Evolutionary conservation across 2,797 vertebrate species (phyloP), one percentile per base, ranked within the genome.

Genomic region (Luscinia megarhynchos): DNA sequence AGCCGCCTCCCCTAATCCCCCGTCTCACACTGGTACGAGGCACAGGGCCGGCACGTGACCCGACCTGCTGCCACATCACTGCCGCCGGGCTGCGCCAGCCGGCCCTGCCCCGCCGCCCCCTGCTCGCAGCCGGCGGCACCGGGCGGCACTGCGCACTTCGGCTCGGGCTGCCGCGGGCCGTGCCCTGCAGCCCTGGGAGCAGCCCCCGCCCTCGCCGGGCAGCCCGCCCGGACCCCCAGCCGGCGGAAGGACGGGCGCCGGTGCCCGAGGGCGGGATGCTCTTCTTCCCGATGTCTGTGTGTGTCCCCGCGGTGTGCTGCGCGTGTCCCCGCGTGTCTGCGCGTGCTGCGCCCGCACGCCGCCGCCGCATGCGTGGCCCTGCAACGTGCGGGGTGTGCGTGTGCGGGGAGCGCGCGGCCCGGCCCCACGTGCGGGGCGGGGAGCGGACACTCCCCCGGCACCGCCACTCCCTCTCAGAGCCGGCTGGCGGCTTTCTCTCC

Each of bases 1-100:
- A 79, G 89, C 94, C 96, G 93, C 95, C 95, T 95, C n/a, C 96
- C 91, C 95, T 95, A 97, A 97, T 96, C n/a, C n/a, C 97, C 96
- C 58, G 90, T 94, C 96, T 97, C 96, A 45, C 89, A 66, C 94
- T 93, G 97, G 95, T 89, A 96, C 97, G 82, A 92, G n/a, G 96
- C 94, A 95, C 94, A 95, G 62, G 94, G 94, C 91, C 68, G 43
- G 68, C 94, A 95, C 94, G 94, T 93, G 94, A 91, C 84, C 81
- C 76, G 93, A 90, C 87, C 93, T 90, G 87, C 83, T 90, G 93
- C 90, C 93, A 94, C 90, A 87, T 87, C 87, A 62, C 80, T 74
- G 87, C 90, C 19, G 68, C 79, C 75, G 75, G 74, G 63, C 79
- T 15, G 58, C 87, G 57, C 72, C 72, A 53, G 59, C 54, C 30